phyloP scores from a whole-genome alignment of 2,888 invertebrate genomes.

The Halictus ligatus region DNA sequence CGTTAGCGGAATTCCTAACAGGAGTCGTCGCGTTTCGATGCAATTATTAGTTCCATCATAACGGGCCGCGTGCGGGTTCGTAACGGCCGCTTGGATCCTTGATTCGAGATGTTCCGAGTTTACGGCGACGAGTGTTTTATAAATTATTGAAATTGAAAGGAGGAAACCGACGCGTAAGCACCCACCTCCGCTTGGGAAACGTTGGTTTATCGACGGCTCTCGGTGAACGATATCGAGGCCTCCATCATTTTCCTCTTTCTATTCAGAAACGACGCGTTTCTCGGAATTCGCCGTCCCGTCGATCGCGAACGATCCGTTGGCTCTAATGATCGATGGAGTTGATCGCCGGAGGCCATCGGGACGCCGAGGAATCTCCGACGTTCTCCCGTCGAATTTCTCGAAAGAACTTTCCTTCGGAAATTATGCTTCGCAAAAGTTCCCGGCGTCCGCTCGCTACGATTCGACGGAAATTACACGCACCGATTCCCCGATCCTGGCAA shows the following conservation, averaged over 20 bases:
- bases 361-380: background rate
- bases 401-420: conserved; percentile 4
- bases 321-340: conserved; percentile 8
- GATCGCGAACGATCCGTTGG: background rate
- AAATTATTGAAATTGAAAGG: conserved; percentile 40
- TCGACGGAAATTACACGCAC: background rate
- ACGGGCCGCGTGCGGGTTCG: conserved; percentile 24
- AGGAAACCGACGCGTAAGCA: conserved; percentile 29
- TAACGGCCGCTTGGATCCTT: background rate
- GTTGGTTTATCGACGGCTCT: background rate
- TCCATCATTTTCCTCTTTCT: background rate
- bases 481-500: background rate
- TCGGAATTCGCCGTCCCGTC: background rate
- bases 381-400: background rate
- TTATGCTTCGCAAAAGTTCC: background rate
- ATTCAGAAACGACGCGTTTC: conserved; percentile 3
- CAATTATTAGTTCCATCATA: conserved; percentile 46
- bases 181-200: background rate
- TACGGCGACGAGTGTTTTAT: conserved; percentile 26
- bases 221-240: background rate
- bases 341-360: background rate
- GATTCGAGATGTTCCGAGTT: conserved; percentile 7
- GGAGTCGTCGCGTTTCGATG: conserved; percentile 38
- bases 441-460: background rate
- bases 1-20: conserved; percentile 38